Evolutionary conservation across 2,888 invertebrate genomes (phyloP), one percentile per base, ranked within the genome.

Genomic region (Temnothorax rugatulus): DNA sequence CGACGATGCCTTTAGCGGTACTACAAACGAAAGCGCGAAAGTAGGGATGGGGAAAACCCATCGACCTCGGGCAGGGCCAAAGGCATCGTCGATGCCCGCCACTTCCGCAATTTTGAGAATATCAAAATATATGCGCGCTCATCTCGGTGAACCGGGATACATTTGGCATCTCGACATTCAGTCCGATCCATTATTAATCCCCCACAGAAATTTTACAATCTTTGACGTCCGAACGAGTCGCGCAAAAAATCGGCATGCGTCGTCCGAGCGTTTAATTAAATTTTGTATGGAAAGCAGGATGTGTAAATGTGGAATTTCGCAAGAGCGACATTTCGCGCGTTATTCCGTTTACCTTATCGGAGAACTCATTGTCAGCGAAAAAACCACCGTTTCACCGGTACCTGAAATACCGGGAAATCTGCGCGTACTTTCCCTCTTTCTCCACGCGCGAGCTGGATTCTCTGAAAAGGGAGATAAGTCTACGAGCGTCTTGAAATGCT

Each of bases 31-130:
- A 15, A 15, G 29, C n/a, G n/a, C 63, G 64, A 41, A 34, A 76
- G 90, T 84, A 90, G 88, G 86, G 83, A 86, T 88, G 91, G 91
- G 87, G 88, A 92, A 75, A 92, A 92, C 92, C 91, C 91, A 91
- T 89, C 87, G 88, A 89, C 84, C 90, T 89, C 90, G 76, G 69
- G 71, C 86, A 87, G 86, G 82, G 84, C 85, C 86, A 87, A 82
- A 75, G 34, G 15, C 44, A 61, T 61, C 34, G 13, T 52, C 11
- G 47, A 52, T 66, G 25, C 21, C 15, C 34, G 29, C 9, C 59
- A 63, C 34, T 75, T 75, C 52, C 66, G 50, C 38, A 63, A 34
- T 50, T 63, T 47, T 7, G 9, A 75, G n/a, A 75, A 15, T 61
- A 47, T 15, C 21, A 21, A 34, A 63, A 47, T 59, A 44, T 15